Conservation (phyloP, 2,113 vertebrate genomes). For the Girardinichthys multiradiatus region DNA sequence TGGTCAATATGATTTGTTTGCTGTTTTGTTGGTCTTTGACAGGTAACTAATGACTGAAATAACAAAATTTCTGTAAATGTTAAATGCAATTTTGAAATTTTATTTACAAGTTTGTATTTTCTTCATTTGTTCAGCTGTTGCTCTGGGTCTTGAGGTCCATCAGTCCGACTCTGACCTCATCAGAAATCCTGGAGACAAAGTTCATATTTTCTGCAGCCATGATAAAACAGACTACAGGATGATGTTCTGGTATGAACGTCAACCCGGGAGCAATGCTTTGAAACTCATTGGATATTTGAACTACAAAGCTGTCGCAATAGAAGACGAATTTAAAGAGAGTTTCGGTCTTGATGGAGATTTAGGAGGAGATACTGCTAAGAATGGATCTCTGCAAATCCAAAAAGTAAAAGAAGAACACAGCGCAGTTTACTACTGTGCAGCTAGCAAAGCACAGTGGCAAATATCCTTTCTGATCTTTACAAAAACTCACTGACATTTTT, state of each 20-base stretch:
- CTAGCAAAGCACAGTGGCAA: constrained; percentile 46
- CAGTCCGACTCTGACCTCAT: constrained; percentile 38
- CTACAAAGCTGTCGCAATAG: rapidly evolving
- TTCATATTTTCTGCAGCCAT: constrained; percentile 46
- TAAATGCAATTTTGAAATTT: background rate
- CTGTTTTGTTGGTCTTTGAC: constrained; percentile 13
- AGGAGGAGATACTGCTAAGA: constrained; percentile 11
- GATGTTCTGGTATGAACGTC: constrained; percentile 29
- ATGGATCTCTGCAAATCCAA: background rate
- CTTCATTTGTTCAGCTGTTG: constrained; percentile 17
- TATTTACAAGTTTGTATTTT: background rate
- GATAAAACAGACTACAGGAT: background rate
- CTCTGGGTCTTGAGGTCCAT: constrained; percentile 12
- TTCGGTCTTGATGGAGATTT: constrained; percentile 48
- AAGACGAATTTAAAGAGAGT: background rate
- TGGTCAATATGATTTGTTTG: constrained; percentile 16
- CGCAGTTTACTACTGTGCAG: constrained; percentile 70
- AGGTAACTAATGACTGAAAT: constrained; percentile 9
- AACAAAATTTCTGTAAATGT: no score
- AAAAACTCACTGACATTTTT: constrained; percentile 17
- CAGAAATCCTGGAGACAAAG: background rate
- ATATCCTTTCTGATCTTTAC: constrained; percentile 8
- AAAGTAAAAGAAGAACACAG: background rate
- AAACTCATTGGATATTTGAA: constrained; percentile 48
- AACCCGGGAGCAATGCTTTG: constrained; percentile 17